Percentiles rank a stretch among this genome's conserved stretches.
Evolutionary conservation across 2,888 invertebrate genomes (phyloP).

Genomic region (Endomychus coccineus): DNA sequence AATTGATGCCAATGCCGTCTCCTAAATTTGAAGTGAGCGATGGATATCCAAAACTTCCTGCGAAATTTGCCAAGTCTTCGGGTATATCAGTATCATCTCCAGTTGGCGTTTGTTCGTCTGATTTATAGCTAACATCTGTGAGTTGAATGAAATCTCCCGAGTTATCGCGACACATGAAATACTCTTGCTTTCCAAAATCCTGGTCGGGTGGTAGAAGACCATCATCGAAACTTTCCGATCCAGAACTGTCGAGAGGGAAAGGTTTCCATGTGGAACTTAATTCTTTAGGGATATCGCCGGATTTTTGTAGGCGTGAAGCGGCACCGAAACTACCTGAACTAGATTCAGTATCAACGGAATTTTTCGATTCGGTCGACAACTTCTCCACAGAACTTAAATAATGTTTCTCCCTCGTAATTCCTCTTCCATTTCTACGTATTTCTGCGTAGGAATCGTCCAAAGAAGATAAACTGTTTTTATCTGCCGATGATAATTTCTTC

Average conservation of each 20-base stretch:
- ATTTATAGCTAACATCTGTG: constrained; percentile 36
- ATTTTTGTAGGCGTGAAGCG: constrained; percentile 50
- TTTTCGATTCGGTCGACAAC: constrained; percentile 57
- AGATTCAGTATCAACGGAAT: constrained; percentile 67
- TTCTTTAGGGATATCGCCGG: constrained; percentile 57
- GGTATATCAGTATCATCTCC: constrained; percentile 61
- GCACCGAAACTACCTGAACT: constrained; percentile 69
- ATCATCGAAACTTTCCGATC: constrained; percentile 79
- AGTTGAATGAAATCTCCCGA: constrained; percentile 35
- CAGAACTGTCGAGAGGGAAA: constrained; percentile 77
- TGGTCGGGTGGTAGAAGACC: constrained; percentile 72
- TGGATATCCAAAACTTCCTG: constrained; percentile 68
- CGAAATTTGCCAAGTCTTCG: constrained; percentile 70
- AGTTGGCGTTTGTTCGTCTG: constrained; percentile 49
- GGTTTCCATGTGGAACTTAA: constrained; percentile 75
- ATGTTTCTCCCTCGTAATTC: constrained; percentile 35
- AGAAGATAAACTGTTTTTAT: constrained; percentile 38
- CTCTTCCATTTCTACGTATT: constrained; percentile 27
- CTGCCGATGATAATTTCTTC: constrained; percentile 40
- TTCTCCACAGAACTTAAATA: constrained; percentile 38
- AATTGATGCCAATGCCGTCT: constrained; percentile 18
- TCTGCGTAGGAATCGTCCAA: constrained; percentile 38
- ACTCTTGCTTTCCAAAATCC: constrained; percentile 45
- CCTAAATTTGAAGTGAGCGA: constrained; percentile 49
- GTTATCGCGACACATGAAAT: constrained; percentile 39